Percentiles rank a stretch among this genome's conserved stretches.
phyloP scores from a whole-genome alignment of 2,797 vertebrate genomes.

The Artibeus lituratus region DNA sequence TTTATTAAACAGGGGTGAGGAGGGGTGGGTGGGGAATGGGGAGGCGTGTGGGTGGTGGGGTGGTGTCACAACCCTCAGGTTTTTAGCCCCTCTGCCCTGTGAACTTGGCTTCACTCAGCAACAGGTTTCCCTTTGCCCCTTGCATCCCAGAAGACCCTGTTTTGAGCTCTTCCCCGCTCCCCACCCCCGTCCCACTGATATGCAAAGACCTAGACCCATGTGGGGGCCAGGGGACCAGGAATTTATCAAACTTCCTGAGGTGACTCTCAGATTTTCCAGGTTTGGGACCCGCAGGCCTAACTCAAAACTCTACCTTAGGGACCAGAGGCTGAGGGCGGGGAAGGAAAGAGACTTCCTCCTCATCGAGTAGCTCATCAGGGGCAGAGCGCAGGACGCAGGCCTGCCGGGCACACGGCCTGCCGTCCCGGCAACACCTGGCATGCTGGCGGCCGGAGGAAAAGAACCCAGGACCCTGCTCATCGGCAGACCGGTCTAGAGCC shows the following conservation, averaged over 20 bases:
- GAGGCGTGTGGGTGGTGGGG: neutral
- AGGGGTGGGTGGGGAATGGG: fast-evolving
- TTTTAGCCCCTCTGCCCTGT: neutral
- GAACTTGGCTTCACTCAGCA: too few relatives aligned
- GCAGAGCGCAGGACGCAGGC: neutral
- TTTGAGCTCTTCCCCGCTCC: neutral
- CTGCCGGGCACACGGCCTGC: fast-evolving
- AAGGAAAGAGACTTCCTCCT: neutral
- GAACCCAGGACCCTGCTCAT: neutral
- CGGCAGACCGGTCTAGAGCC: neutral
- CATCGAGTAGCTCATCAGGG: fast-evolving
- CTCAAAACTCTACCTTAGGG: neutral
- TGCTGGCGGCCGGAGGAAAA: too few relatives aligned
- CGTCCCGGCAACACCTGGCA: neutral
- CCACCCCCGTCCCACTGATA: neutral
- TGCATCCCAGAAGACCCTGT: neutral
- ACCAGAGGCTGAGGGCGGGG: neutral
- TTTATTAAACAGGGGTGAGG: neutral
- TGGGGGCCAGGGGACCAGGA: too few relatives aligned
- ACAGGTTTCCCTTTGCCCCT: neutral
- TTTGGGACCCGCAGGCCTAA: neutral
- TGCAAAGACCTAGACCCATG: neutral
- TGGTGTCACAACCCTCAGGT: neutral
- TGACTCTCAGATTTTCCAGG: neutral
- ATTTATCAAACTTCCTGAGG: neutral